These are phyloP conservation scores for Thunnus thynnus DNA, from an alignment of 2,113 vertebrate genomes.

Conservation along the genomic window DNA sequence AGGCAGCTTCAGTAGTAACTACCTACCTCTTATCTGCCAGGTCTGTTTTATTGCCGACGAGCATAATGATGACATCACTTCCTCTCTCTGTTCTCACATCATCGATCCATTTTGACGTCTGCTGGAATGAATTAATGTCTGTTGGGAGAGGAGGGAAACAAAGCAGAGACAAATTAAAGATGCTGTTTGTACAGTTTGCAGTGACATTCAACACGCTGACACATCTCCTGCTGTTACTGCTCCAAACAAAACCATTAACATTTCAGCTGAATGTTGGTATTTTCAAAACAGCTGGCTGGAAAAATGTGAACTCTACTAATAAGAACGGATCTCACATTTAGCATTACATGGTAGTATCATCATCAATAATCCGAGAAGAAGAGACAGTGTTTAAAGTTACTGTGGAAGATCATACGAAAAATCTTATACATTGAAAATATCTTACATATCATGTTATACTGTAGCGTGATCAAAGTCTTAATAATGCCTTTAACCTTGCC, in stretches of 20 bases:
- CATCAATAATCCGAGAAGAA: background rate
- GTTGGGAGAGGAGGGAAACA: slow-evolving; percentile 35
- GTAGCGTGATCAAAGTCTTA: slow-evolving; percentile 7
- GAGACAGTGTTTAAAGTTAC: background rate
- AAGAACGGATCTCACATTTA: background rate
- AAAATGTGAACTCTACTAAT: background rate
- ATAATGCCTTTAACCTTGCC: slow-evolving; percentile 46
- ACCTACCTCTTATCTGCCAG: slow-evolving; percentile 92
- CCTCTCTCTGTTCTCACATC: slow-evolving; percentile 95
- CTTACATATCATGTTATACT: background rate
- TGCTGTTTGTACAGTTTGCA: background rate
- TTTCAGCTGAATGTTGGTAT: background rate
- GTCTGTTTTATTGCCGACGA: slow-evolving; percentile 95
- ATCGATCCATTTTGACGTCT: slow-evolving; percentile 96
- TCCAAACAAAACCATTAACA: background rate
- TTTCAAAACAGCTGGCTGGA: background rate
- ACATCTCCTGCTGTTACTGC: background rate
- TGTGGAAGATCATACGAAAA: background rate
- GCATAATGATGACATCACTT: slow-evolving; percentile 96
- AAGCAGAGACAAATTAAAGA: background rate
- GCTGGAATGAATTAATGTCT: slow-evolving; percentile 96
- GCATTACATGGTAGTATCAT: background rate
- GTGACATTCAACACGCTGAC: background rate
- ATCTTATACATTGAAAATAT: background rate
- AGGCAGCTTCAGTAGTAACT: background rate